Base-by-base conservation (phyloP, 1,140 invertebrate genomes). In the Acromyrmex echinatior region DNA sequence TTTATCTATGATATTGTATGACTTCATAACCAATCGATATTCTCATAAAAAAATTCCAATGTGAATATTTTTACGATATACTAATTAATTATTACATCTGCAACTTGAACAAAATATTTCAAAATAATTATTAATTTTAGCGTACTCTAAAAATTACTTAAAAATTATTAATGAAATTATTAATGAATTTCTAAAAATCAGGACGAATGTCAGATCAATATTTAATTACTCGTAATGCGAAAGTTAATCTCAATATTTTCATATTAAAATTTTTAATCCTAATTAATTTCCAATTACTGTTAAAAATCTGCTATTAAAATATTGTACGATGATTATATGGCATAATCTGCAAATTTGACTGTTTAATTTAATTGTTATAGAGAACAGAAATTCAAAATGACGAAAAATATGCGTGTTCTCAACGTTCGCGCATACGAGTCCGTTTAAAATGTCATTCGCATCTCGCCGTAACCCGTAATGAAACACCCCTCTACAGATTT, bases 401-500 rank as follows among this genome's bases (percentile, higher is more conserved):
- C 16, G 25, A 16, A 51, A 79, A 79, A 18, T 56, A 4, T 56
- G 28, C n/a, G 2, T 28, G 25, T 65, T 66, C 7, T 0, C 6
- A 58, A 18, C 16, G 35, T 51, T 7, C 56, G 25, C 18, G 31
- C 18, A 81, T 73, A 74, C 1, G 25, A 80, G 21, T 56, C 12
- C 49, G 60, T 2, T 89, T 28, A 49, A 90, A 89, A 81, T 58
- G 62, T 86, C 70, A 56, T 74, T 53, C 68, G 53, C 58, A 70
- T 60, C 56, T 35, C 63, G 58, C 25, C 45, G 21, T 71, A 88
- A 86, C 78, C 87, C 35, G 28, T 89, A 91, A 91, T 89, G 63
- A 89, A 87, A 31, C 21, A 28, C 73, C 70, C 70, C 63, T n/a
- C n/a, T 86, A 62, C 35, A 25, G 91, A 92, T 91, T 89, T 92